Evolutionary conservation across 2,113 vertebrate species (phyloP).

Genomic region (Tyto alba): DNA sequence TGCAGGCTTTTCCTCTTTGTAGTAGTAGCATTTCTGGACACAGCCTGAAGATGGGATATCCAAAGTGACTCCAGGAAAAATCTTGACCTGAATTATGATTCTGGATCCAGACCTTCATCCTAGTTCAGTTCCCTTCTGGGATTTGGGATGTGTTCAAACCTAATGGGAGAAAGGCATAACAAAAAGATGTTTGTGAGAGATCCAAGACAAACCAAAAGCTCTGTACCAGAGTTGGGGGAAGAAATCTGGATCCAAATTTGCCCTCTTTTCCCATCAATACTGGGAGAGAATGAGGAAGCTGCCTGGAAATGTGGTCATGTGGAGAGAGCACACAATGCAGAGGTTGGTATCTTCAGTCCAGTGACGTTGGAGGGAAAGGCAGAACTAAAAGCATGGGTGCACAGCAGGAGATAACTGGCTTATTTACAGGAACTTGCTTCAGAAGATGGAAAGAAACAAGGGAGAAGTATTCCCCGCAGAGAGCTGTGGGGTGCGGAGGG

Average conservation of each 20-base stretch:
- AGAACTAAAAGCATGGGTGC: not conserved
- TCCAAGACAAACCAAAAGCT: not conserved
- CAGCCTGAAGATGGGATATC: not conserved
- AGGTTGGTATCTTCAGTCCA: not conserved
- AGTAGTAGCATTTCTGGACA: not conserved
- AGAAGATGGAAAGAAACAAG: not conserved
- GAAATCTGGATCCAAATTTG: not conserved
- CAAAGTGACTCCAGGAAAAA: not conserved
- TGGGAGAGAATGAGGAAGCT: not conserved
- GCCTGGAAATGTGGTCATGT: accelerated
- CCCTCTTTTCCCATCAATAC: not conserved
- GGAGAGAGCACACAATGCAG: not conserved
- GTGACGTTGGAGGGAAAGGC: accelerated
- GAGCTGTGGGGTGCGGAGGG: not conserved
- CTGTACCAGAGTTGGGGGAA: accelerated
- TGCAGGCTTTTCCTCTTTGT: not conserved
- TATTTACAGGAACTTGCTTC: not conserved
- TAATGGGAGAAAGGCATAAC: not conserved
- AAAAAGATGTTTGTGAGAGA: not conserved
- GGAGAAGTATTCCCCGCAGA: accelerated
- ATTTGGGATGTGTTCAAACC: not conserved
- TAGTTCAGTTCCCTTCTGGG: not conserved
- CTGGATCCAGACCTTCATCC: not conserved
- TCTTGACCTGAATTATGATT: not conserved
- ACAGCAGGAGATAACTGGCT: not conserved